A percentile compares a stretch with the other conserved stretches of the same genome.
Conservation (phyloP, 2,888 invertebrate species). For the Diabrotica balteata region DNA sequence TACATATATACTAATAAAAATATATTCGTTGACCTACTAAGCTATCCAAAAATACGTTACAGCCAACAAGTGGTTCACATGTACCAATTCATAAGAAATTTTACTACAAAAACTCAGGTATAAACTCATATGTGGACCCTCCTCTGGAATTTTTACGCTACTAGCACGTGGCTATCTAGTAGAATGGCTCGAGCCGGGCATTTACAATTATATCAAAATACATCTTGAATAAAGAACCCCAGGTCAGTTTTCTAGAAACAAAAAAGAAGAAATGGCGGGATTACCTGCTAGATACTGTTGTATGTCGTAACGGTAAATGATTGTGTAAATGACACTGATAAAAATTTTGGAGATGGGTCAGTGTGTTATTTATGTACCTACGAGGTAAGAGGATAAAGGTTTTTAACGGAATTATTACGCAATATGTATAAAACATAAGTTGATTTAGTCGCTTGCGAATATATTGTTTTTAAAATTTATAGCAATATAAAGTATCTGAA, state of each 20-base stretch:
- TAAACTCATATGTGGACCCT: not conserved
- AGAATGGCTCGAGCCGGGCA: slow-evolving; percentile 24
- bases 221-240: slow-evolving; percentile 31
- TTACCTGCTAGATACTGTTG: slow-evolving; percentile 9
- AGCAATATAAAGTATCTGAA: too few species aligned
- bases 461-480: too few species aligned
- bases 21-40: too few species aligned
- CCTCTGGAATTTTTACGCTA: slow-evolving; percentile 31
- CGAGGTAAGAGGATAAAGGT: too few species aligned
- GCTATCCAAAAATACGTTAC: too few species aligned
- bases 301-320: slow-evolving; percentile 16
- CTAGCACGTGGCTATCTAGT: slow-evolving; percentile 34
- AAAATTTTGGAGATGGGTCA: not conserved
- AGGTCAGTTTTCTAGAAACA: slow-evolving; percentile 27
- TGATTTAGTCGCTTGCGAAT: too few species aligned
- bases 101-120: too few species aligned
- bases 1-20: too few species aligned
- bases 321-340: not conserved
- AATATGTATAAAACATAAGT: too few species aligned
- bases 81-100: too few species aligned
- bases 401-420: too few species aligned
- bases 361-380: not conserved
- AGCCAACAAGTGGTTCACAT: too few species aligned
- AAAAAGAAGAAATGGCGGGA: slow-evolving; percentile 23
- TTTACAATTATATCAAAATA: slow-evolving; percentile 36